Evolutionary conservation across 2,797 vertebrate genomes (phyloP), one percentile per base, ranked within the genome.

Genomic region (Loriculus beryllinus): DNA sequence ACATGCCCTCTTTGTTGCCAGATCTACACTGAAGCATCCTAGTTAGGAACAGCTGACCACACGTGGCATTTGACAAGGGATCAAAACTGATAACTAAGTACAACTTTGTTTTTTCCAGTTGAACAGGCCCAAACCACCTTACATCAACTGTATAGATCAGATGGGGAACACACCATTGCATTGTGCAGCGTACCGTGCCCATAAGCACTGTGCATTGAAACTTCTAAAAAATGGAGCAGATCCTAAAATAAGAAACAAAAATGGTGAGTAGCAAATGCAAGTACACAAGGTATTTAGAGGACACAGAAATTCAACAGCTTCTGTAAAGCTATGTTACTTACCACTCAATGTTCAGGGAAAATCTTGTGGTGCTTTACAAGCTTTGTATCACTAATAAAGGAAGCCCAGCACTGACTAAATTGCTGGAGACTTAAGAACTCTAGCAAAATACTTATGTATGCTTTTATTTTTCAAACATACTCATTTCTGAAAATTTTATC

Each of bases 141-240:
- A 98, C 77, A 97, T 99, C 76, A 98, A 99, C 95, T 99, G 99
- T 92, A 98, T 96, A 35, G 99, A 99, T 95, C 97, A 97, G 25
- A 95, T 99, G 96, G 99, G 99, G 71, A 99, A 99, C 69, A 99
- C 99, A 1, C 98, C 99, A 4, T 97, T 99, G 93, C 99, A 99
- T 86, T 98, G 98, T 96, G 98, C 99, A 18, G 98, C 98, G 17
- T 99, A 99, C 97, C 99, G 99, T 75, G 98, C 98, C 91, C 98
- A 99, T 95, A 98, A 98, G 86, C 98, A 98, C 33, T 99, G 99
- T 97, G 98, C 98, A 48, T 59, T 98, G 85, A 98, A 98, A 70
- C 98, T 99, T 88, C 98, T 99, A 1, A 98, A 98, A 97, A 98
- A 92, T 92, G 98, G 99, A 88, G 99, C 98, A 78, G 97, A 97